Base-by-base conservation (phyloP, 1,140 invertebrate genomes). In the Macrobrachium rosenbergii region DNA sequence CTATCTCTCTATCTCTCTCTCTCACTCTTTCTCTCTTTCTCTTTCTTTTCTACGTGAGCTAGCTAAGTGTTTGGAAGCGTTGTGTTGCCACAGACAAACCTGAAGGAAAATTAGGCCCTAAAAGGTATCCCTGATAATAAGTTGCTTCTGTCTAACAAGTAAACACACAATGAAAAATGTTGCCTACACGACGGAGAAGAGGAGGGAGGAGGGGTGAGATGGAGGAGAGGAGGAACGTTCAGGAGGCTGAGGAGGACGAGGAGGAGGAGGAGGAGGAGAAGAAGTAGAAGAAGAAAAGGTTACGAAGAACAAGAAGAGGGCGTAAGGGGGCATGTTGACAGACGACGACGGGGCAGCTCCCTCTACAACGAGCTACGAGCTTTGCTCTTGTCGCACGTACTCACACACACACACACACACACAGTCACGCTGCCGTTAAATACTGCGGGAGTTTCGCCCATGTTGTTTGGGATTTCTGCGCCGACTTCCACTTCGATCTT, bases 141-240 rank as follows among this genome's bases (percentile, higher is more conserved):
- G 82, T 83, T 83, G 82, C 82, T 83, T 69, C 82, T 83, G 82
- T 72, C 82, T 83, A 83, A 83, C 28, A 83, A 83, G 82, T 75
- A 83, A 52, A 52, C 45, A 52, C 45, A 52, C 45, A 10, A 52
- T 52, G 10, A 52, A 52, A 52, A 52, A 52, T 52, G 45, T 52
- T 52, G 45, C 45, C 45, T 52, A 52, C 45, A 52, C 45, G 45
- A 52, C 45, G 45, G 45, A 52, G 45, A 52, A 52, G 45, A 52
- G 45, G 10, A 52, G 45, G 52, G 52, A 37, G 52, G 77, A 23
- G 77, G 77, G 12, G n/a, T n/a, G n/a, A n/a, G n/a, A n/a, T n/a
- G n/a, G n/a, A n/a, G n/a, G n/a, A n/a, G n/a, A n/a, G n/a, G n/a
- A n/a, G n/a, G n/a, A n/a, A n/a, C n/a, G n/a, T n/a, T n/a, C n/a